Conservation (phyloP, 2,888 invertebrate species). For the Chaetogeoica ovagalla region DNA sequence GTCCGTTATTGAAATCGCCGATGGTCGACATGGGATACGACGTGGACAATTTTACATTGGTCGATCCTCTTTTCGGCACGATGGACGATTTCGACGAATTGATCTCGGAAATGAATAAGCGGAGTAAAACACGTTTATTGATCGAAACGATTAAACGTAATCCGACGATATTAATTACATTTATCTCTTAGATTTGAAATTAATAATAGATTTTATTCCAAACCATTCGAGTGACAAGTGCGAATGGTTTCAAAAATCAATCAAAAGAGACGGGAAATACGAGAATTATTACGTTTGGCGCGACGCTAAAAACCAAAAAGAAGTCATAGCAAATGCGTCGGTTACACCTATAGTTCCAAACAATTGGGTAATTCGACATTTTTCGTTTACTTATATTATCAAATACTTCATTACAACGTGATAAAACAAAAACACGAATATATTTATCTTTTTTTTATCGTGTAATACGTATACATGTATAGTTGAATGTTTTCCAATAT, state of each 20-base stretch:
- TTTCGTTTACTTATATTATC: too few relatives aligned
- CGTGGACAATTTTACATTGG: slow-evolving; percentile 9
- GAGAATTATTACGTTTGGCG: slow-evolving; percentile 63
- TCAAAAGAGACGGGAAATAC: slow-evolving; percentile 58
- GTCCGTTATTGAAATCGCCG: slow-evolving; percentile 57
- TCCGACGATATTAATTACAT: not conserved
- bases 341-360: slow-evolving; percentile 54
- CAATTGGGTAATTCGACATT: slow-evolving; percentile 57
- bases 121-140: slow-evolving; percentile 56
- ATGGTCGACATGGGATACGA: slow-evolving; percentile 51
- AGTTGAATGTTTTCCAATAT: slow-evolving; percentile 60
- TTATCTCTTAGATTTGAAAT: slow-evolving; percentile 55
- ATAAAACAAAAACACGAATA: too few relatives aligned
- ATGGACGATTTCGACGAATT: slow-evolving; percentile 64
- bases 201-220: slow-evolving; percentile 58
- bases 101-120: slow-evolving; percentile 59
- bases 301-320: slow-evolving; percentile 55
- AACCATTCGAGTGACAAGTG: slow-evolving; percentile 61
- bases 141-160: not conserved
- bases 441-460: not conserved
- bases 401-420: too few relatives aligned
- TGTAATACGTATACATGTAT: too few relatives aligned
- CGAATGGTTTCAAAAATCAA: slow-evolving; percentile 62
- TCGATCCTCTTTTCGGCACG: slow-evolving; percentile 62
- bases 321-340: not conserved